Conservation (phyloP, 2,797 vertebrate genomes). For the Buphagus erythrorhynchus region DNA sequence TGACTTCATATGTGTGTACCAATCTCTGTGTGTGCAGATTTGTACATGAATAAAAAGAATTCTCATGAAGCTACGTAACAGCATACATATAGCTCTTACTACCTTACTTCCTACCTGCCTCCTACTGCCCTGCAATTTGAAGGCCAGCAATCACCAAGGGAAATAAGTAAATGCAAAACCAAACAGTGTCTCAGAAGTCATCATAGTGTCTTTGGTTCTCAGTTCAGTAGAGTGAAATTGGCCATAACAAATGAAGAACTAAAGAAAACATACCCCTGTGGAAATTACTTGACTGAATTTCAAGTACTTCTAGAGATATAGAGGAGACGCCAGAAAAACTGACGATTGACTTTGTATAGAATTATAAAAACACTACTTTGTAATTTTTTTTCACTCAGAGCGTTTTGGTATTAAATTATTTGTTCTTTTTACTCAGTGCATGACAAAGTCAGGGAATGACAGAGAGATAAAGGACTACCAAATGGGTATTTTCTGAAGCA, state of each 20-base stretch:
- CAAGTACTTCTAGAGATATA: not conserved
- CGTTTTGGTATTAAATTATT: not conserved
- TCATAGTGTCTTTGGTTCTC: not conserved
- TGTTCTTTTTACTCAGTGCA: not conserved
- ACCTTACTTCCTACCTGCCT: not conserved
- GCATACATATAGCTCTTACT: not conserved
- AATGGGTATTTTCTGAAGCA: not conserved
- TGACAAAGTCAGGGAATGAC: not conserved
- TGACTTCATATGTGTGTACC: rapidly evolving
- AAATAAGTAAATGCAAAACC: not conserved
- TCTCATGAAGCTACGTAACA: not conserved
- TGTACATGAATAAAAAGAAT: not conserved
- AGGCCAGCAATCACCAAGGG: not conserved
- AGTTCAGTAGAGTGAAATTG: not conserved
- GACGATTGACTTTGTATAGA: not conserved
- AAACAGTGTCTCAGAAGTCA: not conserved
- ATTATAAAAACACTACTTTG: not conserved
- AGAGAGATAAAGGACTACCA: not conserved
- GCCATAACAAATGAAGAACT: not conserved
- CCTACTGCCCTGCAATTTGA: not conserved
- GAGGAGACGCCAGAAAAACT: not conserved
- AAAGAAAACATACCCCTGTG: not conserved
- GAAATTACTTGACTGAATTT: not conserved
- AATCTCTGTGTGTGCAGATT: not conserved
- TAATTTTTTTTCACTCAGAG: not conserved